Conservation (phyloP, 2,113 vertebrate genomes). For the Bos indicus region DNA sequence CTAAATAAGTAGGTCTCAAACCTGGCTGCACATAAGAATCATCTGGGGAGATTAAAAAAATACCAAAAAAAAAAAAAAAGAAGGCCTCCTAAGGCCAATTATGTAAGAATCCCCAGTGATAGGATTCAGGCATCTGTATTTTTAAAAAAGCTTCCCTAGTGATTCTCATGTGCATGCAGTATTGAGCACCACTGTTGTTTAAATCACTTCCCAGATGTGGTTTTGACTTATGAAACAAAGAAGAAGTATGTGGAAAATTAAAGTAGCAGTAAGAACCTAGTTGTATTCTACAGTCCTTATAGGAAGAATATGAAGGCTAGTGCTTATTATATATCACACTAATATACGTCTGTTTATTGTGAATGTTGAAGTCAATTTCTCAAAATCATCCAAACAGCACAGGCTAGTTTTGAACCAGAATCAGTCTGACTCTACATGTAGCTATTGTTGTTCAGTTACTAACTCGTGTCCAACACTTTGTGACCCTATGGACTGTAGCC, state of each 20-base stretch:
- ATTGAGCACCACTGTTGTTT: background rate
- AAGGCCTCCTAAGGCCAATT: slow-evolving; percentile 14
- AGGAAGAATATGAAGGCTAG: background rate
- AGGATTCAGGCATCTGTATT: background rate
- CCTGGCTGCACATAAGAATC: background rate
- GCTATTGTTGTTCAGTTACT: background rate
- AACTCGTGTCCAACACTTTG: background rate
- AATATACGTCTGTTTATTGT: background rate
- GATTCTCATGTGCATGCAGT: background rate
- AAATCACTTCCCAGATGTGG: slow-evolving; percentile 44
- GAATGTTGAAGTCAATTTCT: background rate
- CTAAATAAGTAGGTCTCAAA: slow-evolving; percentile 31
- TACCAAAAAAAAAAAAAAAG: background rate
- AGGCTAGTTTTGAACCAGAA: background rate
- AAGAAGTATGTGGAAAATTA: background rate
- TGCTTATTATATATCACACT: background rate
- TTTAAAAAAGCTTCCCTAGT: background rate
- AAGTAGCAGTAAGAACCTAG: background rate
- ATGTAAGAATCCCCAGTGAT: slow-evolving; percentile 47
- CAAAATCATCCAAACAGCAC: background rate
- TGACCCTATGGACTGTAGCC: background rate
- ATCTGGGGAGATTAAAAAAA: background rate
- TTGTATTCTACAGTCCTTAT: background rate
- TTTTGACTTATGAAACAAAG: slow-evolving; percentile 36
- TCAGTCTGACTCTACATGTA: background rate